Evolutionary conservation across 2,888 invertebrate genomes (phyloP).

Genomic region (Drosophila longiperda): DNA sequence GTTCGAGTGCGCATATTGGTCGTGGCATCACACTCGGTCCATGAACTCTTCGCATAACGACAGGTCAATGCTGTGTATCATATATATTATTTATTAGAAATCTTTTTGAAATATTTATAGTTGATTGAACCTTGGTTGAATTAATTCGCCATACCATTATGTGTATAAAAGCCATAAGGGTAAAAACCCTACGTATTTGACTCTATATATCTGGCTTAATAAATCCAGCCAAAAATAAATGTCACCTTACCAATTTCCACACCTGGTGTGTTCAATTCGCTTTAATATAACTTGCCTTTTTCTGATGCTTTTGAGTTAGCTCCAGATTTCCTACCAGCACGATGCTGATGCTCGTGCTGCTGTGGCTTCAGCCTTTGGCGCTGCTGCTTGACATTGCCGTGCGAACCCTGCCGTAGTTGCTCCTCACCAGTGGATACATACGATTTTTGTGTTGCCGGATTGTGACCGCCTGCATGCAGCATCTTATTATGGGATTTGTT

Average conservation of each 20-base stretch:
- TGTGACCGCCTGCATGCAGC: conserved; percentile 43
- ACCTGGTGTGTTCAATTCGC: background rate
- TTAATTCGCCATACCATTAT: background rate
- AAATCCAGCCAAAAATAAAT: background rate
- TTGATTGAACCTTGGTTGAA: background rate
- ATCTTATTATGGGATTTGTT: conserved; percentile 63
- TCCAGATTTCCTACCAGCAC: conserved; percentile 77
- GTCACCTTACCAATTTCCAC: background rate
- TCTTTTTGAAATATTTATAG: background rate
- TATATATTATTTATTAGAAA: conserved; percentile 2
- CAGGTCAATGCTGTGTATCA: conserved; percentile 87
- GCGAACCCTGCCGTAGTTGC: conserved; percentile 60
- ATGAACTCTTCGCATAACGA: conserved; percentile 93
- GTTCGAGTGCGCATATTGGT: conserved; percentile 93
- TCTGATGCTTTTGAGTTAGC: conserved; percentile 59
- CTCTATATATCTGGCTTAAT: too few relatives aligned
- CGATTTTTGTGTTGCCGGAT: conserved; percentile 53
- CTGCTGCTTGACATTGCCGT: conserved; percentile 69
- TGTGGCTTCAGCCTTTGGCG: conserved; percentile 78
- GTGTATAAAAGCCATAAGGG: background rate
- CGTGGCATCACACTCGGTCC: conserved; percentile 94
- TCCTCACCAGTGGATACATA: conserved; percentile 42
- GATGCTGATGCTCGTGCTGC: conserved; percentile 61
- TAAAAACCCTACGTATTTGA: background rate
- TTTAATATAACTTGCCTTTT: conserved; percentile 47